Evolutionary conservation across 1,140 invertebrate species (phyloP), one percentile per base, ranked within the genome.

Genomic region (Centruroides vittatus): DNA sequence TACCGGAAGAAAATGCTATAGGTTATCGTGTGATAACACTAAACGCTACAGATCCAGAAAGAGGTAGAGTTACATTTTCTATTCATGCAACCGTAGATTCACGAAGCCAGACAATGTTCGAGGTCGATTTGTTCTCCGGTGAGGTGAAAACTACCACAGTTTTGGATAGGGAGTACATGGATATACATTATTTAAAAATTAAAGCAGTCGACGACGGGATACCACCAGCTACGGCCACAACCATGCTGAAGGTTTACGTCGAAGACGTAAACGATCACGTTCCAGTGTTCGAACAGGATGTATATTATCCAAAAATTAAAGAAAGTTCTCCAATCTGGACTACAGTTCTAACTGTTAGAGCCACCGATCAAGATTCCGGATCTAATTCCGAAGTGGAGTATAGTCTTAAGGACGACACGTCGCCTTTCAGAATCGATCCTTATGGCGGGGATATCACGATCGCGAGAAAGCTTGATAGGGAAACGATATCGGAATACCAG

Each of bases 261-360:
- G 71, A 88, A n/a, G 93, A 97, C 70, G 85, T 85, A 57, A 98
- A 98, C 71, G 93, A 97, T 74, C 92, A 97, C 69, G 80, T 84
- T 5, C 94, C 94, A 0, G 81, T 81, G 1, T 98, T 98, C 74
- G 89, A 93, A 70, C 71, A 73, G 53, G 68, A 67, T 34, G 84
- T 88, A 64, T 94, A 94, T 71, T 87, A 91, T 66, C 84, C 89
- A 0, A 82, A 83, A 1, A 80, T 93, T 0, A 76, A 87, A 35
- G 91, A 93, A 73, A 84, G 85, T 3, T 85, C 87, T 3, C 86
- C 86, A 8, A 79, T 92, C 9, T 90, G 89, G 0, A 86, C 88
- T 0, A 90, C 87, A 0, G 84, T 97, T 0, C 80, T 93, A 0
- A 93, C 89, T 0, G 79, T 97, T 0, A 84, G 91, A 61, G 93